Conservation (phyloP, 2,888 invertebrate genomes). For the Mallateleia sp. region DNA sequence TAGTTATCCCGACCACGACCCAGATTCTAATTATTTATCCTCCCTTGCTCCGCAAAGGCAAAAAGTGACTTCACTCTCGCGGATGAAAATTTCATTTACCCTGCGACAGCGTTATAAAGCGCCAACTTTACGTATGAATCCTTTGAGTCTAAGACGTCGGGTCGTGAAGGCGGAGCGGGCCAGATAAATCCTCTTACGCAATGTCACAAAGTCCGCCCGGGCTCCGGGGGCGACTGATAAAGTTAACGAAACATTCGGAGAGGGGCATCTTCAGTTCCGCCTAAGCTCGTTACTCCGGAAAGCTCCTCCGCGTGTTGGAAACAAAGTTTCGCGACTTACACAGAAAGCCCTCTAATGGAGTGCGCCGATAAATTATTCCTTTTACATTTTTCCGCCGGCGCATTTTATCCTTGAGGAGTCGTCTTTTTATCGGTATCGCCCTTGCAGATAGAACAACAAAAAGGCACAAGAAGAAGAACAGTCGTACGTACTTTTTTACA, state of each 20-base stretch:
- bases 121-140: conserved; percentile 55
- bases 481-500: conserved; percentile 48
- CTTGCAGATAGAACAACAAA: conserved; percentile 31
- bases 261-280: conserved; percentile 56
- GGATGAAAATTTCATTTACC: conserved; percentile 52
- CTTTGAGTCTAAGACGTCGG: conserved; percentile 48
- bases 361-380: conserved; percentile 75
- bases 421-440: conserved; percentile 44
- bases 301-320: conserved; percentile 61
- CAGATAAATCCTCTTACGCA: conserved; percentile 75
- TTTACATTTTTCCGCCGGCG: conserved; percentile 53
- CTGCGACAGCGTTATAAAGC: conserved; percentile 27
- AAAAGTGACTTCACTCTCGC: background rate
- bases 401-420: conserved; percentile 17
- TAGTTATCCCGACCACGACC: no score
- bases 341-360: conserved; percentile 65
- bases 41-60: no score
- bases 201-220: conserved; percentile 66
- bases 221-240: conserved; percentile 46
- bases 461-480: conserved; percentile 5
- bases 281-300: conserved; percentile 73
- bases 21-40: no score
- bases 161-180: conserved; percentile 42
- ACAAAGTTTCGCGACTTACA: conserved; percentile 65
- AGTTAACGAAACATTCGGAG: conserved; percentile 75